phyloP scores from a whole-genome alignment of 64 coral and sea anemone genomes.

The Montipora sp. region DNA sequence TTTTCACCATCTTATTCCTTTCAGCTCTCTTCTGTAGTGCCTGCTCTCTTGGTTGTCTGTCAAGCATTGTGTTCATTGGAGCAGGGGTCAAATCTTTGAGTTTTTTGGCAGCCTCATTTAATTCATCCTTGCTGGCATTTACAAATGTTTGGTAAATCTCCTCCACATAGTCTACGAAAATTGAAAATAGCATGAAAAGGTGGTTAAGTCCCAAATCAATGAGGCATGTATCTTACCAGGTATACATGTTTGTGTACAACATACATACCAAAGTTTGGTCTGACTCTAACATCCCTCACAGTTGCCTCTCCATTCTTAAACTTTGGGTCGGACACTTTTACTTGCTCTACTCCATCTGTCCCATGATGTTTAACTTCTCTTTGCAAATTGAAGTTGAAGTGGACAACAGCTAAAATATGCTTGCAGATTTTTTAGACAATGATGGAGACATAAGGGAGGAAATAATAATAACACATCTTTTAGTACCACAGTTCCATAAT shows the following conservation, averaged over 20 bases:
- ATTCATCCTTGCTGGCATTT: background rate
- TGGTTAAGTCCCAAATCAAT: background rate
- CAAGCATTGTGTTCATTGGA: conserved; percentile 56
- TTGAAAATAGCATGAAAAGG: background rate
- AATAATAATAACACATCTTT: no score
- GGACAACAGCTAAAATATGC: background rate
- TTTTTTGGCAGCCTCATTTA: background rate
- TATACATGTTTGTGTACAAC: background rate
- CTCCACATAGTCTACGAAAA: conserved; percentile 14
- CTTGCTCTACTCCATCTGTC: background rate
- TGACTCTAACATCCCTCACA: background rate
- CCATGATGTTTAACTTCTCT: background rate
- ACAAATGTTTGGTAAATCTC: conserved; percentile 29
- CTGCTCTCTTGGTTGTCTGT: conserved; percentile 11
- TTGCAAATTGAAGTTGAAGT: conserved; percentile 1
- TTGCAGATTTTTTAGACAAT: background rate
- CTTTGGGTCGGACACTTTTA: background rate
- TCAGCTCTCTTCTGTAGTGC: no score
- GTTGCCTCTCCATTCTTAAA: background rate
- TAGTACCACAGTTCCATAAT: no score
- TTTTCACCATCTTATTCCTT: no score
- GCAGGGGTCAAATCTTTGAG: background rate
- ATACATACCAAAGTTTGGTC: conserved; percentile 9
- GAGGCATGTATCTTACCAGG: background rate
- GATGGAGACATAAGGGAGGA: background rate